These are phyloP conservation scores for Melanogrammus aeglefinus DNA, from an alignment of 2,797 vertebrate genomes.

Conservation along the genomic window DNA sequence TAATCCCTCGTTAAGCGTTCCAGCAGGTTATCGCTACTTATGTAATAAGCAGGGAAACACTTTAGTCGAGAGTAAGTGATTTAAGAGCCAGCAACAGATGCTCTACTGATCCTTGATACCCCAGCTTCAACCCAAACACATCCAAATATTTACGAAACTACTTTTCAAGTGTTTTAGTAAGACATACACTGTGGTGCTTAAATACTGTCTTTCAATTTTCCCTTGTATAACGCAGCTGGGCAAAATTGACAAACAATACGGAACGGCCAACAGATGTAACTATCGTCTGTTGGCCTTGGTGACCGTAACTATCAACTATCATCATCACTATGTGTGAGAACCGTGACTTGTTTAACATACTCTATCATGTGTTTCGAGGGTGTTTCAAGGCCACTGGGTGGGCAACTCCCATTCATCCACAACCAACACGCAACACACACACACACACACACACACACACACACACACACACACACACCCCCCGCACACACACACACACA, in stretches of 20 bases:
- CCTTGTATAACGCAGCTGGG: background rate
- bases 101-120: background rate
- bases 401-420: background rate
- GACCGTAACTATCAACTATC: no score
- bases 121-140: background rate
- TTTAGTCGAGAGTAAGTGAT: background rate
- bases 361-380: background rate
- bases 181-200: conserved; percentile 1
- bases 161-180: conserved; percentile 36
- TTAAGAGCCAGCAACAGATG: conserved; percentile 29
- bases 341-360: conserved; percentile 20
- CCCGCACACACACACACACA: no score
- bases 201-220: conserved; percentile 16
- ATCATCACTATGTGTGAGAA: conserved; percentile 25
- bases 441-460: no score
- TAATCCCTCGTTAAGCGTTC: background rate
- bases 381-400: background rate
- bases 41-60: background rate
- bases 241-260: background rate
- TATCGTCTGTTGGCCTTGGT: no score
- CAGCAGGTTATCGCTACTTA: background rate
- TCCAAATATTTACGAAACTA: conserved; percentile 49
- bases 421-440: no score
- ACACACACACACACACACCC: no score
- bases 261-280: conserved; percentile 22